Evolutionary conservation across 2,797 vertebrate species (phyloP).

Genomic region (Enteromius thamalakanensis): DNA sequence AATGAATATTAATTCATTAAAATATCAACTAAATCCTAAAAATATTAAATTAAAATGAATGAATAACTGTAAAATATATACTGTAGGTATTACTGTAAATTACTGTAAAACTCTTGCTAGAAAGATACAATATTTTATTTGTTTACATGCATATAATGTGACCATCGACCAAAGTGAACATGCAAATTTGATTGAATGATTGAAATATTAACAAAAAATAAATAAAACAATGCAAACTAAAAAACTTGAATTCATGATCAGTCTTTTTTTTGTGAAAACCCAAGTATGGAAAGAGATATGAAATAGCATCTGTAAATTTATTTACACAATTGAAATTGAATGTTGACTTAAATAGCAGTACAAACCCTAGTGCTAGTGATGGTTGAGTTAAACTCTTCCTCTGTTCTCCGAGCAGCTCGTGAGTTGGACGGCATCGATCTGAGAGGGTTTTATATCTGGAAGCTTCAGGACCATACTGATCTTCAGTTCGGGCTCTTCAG

Average conservation of each 20-base stretch:
- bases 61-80: background rate
- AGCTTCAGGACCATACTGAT: slow-evolving; percentile 84
- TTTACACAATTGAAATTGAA: background rate
- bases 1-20: too few species aligned
- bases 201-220: background rate
- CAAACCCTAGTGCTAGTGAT: background rate
- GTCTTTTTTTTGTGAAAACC: background rate
- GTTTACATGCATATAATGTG: too few species aligned
- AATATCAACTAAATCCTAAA: too few species aligned
- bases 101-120: background rate
- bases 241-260: background rate
- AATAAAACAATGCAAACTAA: too few species aligned
- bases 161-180: background rate
- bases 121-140: background rate
- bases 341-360: background rate
- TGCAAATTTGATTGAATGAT: background rate
- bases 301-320: background rate
- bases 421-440: slow-evolving; percentile 86
- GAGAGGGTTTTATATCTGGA: slow-evolving; percentile 91
- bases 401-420: slow-evolving; percentile 75
- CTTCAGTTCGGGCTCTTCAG: slow-evolving; percentile 89
- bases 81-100: too few species aligned
- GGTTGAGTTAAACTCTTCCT: background rate
- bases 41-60: background rate
- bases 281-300: background rate